Percentiles rank a stretch among this genome's conserved stretches.
Evolutionary conservation across 2,113 vertebrate species (phyloP).

Genomic region (Lutjanus erythropterus): DNA sequence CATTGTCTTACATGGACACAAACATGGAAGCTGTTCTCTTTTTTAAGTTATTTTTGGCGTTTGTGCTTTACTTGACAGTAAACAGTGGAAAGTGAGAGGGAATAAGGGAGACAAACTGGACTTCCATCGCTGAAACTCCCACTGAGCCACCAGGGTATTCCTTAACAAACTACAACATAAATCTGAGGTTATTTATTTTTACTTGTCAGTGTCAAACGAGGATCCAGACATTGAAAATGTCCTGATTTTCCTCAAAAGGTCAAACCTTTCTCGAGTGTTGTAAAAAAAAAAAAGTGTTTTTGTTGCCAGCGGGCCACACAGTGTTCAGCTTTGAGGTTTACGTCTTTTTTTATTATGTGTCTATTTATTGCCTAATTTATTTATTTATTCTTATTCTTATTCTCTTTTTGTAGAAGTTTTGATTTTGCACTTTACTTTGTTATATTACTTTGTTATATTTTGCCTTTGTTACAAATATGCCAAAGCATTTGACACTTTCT

Average conservation of each 20-base stretch:
- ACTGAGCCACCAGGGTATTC: constrained; percentile 49
- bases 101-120: constrained; percentile 7
- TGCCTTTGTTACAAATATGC: constrained; percentile 88
- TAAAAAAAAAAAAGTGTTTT: constrained; percentile 67
- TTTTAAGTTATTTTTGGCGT: constrained; percentile 32
- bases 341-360: constrained; percentile 48
- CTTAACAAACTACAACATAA: constrained; percentile 50
- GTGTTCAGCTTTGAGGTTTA: constrained; percentile 75
- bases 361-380: constrained; percentile 74
- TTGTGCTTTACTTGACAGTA: constrained; percentile 36
- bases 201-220: constrained; percentile 50
- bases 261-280: constrained; percentile 79
- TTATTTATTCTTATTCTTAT: constrained; percentile 65
- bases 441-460: constrained; percentile 76
- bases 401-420: constrained; percentile 70
- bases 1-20: constrained; percentile 21
- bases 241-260: constrained; percentile 74
- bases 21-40: constrained; percentile 15
- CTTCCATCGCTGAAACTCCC: constrained; percentile 19
- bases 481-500: constrained; percentile 93
- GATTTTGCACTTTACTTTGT: constrained; percentile 85
- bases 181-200: constrained; percentile 60
- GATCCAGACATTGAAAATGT: constrained; percentile 82
- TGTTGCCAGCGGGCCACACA: constrained; percentile 75
- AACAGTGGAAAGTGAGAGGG: not conserved